These are phyloP conservation scores for Gryllus bimaculatus DNA, from an alignment of 1,140 invertebrate species.

Conservation along the genomic window DNA sequence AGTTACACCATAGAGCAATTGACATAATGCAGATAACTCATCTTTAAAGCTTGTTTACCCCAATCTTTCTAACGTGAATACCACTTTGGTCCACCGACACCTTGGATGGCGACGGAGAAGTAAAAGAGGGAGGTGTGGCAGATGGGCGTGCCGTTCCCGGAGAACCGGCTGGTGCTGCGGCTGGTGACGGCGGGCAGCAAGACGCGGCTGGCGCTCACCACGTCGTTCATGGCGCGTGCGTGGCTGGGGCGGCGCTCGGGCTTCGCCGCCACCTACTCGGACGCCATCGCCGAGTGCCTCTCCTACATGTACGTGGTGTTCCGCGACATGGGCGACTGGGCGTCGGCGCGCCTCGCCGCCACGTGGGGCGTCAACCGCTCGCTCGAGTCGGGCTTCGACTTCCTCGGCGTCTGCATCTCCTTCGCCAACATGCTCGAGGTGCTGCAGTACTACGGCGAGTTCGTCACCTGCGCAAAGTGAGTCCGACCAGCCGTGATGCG, in stretches of 20 bases:
- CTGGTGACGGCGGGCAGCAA: neutral
- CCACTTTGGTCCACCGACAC: too few species aligned
- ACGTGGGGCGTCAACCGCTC: conserved; percentile 43
- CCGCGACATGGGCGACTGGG: conserved; percentile 33
- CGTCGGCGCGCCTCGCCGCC: conserved; percentile 42
- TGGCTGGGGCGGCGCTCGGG: conserved; percentile 11
- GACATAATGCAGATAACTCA: too few species aligned
- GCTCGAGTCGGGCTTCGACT: conserved; percentile 37
- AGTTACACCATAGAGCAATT: too few species aligned
- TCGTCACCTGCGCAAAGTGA: neutral
- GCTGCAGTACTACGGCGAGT: conserved; percentile 25
- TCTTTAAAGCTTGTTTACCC: too few species aligned
- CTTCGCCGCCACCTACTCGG: conserved; percentile 32
- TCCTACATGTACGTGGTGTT: conserved; percentile 36
- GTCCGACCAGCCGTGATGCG: too few species aligned
- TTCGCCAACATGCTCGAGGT: conserved; percentile 42
- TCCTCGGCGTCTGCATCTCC: conserved; percentile 38
- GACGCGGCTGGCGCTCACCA: conserved; percentile 8
- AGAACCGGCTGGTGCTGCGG: neutral
- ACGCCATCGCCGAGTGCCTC: conserved; percentile 40
- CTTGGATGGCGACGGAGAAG: too few species aligned
- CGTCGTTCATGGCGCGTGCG: conserved; percentile 24
- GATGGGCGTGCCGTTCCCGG: conserved; percentile 27
- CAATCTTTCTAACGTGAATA: too few species aligned
- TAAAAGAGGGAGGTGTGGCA: conserved; percentile 16